Conservation (phyloP, 2,797 vertebrate genomes). For the Stomatorhinus walkeri region DNA sequence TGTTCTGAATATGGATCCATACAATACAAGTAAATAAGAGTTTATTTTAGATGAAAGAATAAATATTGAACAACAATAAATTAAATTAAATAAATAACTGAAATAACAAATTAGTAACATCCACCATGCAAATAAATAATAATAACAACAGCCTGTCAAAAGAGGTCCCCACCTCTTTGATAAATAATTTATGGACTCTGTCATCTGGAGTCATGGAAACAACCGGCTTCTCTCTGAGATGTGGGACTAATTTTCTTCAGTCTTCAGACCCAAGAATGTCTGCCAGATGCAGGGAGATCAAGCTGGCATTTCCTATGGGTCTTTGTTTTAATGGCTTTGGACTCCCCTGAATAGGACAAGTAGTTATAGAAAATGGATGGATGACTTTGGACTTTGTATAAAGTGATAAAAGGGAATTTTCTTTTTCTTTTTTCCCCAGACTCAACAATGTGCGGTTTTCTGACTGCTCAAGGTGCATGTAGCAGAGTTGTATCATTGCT, state of each 20-base stretch:
- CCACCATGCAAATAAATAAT: neutral
- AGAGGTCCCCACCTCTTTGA: neutral
- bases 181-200: neutral
- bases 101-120: neutral
- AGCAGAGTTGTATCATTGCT: neutral
- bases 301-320: neutral
- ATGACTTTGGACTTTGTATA: neutral
- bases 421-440: neutral
- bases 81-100: neutral
- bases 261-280: neutral
- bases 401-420: neutral
- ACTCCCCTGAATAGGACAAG: neutral
- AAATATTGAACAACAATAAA: neutral
- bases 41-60: neutral
- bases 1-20: neutral
- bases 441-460: neutral
- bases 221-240: neutral
- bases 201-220: neutral
- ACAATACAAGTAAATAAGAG: neutral
- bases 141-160: neutral
- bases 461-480: neutral
- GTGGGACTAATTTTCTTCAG: neutral
- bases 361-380: neutral
- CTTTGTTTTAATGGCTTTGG: neutral
- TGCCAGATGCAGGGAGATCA: neutral